Base-by-base conservation (phyloP, 2,113 vertebrate species). In the Corvus hawaiiensis region DNA sequence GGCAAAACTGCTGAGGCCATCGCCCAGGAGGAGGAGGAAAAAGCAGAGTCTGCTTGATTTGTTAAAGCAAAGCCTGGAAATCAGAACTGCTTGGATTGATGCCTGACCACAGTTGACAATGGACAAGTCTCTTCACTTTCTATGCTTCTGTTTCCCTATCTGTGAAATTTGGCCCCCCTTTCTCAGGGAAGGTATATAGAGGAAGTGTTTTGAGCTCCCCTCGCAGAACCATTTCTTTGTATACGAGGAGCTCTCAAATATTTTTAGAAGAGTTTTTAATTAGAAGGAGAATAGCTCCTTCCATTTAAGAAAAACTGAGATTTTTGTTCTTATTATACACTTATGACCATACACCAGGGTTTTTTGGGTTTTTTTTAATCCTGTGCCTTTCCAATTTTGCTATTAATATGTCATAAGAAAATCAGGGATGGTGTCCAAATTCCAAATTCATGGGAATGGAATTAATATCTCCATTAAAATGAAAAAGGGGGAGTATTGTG, bases 391-490 rank as follows among this genome's bases (percentile, higher is more conserved):
- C 92, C 85, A 94, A 72, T 88, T 92, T 90, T 94, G 75, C 82
- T 94, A 93, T 94, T 94, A 94, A 94, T 72, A 91, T 94, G 88
- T 93, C 88, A 81, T 59, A 94, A 91, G 63, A 87, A 95, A 95
- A 94, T 51, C 54, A 76, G 3, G 1, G 54, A 93, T 56, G 44
- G 43, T 84, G 32, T 93, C 94, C 94, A 97, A 91, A 94, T 95
- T 95, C 78, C 90, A 89, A 69, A 69, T 97, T 96, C 93, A 95
- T 86, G 61, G 46, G 85, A 96, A 90, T 78, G 91, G 92, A 97
- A 95, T 96, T 89, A 96, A 69, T 54, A 81, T 68, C 77, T 87
- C 95, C 68, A 71, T 96, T 88, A 93, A 95, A 96, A 94, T 72
- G 37, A 91, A 94, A 84, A 85, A 88, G 37, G 41, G 63, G 64